phyloP scores from a whole-genome alignment of 2,888 invertebrate species.

The Chalcis sispes region DNA sequence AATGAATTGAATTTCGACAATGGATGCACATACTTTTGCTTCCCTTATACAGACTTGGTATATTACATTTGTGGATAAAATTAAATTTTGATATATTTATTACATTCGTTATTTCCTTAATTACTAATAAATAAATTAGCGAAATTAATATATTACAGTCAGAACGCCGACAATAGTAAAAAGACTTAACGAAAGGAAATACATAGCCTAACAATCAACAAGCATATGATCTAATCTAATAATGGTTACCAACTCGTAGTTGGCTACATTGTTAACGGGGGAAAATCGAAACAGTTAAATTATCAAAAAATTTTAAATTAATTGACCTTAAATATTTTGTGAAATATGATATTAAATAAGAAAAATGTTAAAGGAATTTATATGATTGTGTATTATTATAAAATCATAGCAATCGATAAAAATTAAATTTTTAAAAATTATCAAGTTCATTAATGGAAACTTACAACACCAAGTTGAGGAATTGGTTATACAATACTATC shows the following conservation, averaged over 20 bases:
- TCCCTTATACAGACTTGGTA: constrained; percentile 34
- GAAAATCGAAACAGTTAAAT: constrained; percentile 22
- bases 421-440: too few species aligned
- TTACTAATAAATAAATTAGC: background rate
- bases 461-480: too few species aligned
- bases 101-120: background rate
- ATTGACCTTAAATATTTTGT: too few species aligned
- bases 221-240: background rate
- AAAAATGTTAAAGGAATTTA: too few species aligned
- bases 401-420: too few species aligned
- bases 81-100: background rate
- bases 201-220: constrained; percentile 22
- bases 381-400: too few species aligned
- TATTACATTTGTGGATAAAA: constrained; percentile 40
- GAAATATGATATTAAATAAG: too few species aligned
- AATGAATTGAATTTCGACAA: constrained; percentile 67
- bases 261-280: constrained; percentile 15
- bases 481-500: too few species aligned
- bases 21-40: constrained; percentile 58
- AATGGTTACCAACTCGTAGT: constrained; percentile 20
- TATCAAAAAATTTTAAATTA: too few species aligned
- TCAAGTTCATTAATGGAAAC: background rate
- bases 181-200: background rate
- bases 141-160: background rate
- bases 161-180: background rate